phyloP scores from a whole-genome alignment of 2,113 vertebrate genomes.

The Pterocles gutturalis region DNA sequence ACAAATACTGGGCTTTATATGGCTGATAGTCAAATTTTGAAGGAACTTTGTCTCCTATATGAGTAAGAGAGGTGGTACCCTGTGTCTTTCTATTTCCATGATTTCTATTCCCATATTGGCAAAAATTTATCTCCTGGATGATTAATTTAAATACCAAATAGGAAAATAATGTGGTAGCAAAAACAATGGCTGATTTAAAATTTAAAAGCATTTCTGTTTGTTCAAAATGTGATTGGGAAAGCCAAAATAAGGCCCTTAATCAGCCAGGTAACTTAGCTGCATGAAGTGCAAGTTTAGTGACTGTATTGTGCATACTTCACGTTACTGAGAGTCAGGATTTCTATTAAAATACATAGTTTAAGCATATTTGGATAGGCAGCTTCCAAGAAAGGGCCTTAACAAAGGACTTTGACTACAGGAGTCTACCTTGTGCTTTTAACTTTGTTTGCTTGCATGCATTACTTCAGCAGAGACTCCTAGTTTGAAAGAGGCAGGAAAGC shows the following conservation, averaged over 20 bases:
- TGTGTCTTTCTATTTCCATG: background rate
- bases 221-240: background rate
- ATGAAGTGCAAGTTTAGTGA: background rate
- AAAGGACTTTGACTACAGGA: background rate
- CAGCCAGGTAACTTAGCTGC: background rate
- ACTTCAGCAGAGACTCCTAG: background rate
- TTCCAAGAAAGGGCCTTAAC: background rate
- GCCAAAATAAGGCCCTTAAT: background rate
- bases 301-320: background rate
- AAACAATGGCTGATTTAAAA: background rate
- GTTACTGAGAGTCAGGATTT: background rate
- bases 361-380: background rate
- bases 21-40: background rate
- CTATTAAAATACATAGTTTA: background rate
- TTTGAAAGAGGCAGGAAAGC: background rate
- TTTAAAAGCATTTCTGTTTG: background rate
- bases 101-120: fast-evolving
- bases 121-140: background rate
- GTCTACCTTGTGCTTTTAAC: background rate
- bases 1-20: background rate
- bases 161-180: background rate
- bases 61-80: background rate
- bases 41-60: background rate
- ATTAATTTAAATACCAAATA: background rate
- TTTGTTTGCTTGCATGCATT: background rate